phyloP scores from a whole-genome alignment of 1,140 invertebrate genomes.

The Orussus abietinus region DNA sequence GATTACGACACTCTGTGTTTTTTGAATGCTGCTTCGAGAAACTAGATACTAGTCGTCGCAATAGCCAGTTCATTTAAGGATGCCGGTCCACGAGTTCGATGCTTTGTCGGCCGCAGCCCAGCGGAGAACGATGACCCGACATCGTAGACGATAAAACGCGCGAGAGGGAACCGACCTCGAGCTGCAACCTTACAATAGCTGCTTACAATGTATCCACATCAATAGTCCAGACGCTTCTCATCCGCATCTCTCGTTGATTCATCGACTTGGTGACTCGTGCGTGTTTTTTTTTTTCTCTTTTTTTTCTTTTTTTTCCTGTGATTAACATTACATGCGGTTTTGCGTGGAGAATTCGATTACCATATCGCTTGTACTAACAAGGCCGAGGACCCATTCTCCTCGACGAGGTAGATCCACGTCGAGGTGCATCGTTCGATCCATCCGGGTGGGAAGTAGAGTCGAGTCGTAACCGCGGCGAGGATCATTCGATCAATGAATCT shows the following conservation, averaged over 20 bases:
- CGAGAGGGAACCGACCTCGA: slow-evolving; percentile 33
- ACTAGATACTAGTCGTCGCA: slow-evolving; percentile 16
- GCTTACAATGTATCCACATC: slow-evolving; percentile 26
- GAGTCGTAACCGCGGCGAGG: too few relatives aligned
- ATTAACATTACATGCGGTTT: slow-evolving; percentile 27
- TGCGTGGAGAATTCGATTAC: slow-evolving; percentile 30
- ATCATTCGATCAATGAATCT: too few relatives aligned
- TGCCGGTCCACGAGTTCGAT: too few relatives aligned
- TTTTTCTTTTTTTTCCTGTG: slow-evolving; percentile 19
- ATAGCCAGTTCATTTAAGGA: slow-evolving; percentile 7
- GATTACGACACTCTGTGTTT: slow-evolving; percentile 29
- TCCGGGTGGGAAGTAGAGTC: too few relatives aligned
- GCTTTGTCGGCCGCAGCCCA: too few relatives aligned
- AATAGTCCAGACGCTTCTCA: slow-evolving; percentile 26
- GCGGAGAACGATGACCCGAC: too few relatives aligned
- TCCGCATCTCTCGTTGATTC: slow-evolving; percentile 53
- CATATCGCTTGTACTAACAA: slow-evolving; percentile 33
- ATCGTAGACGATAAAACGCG: slow-evolving; percentile 9
- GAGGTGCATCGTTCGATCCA: too few relatives aligned
- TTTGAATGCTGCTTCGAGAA: slow-evolving; percentile 50
- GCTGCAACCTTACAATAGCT: slow-evolving; percentile 50
- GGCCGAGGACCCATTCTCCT: slow-evolving; percentile 5
- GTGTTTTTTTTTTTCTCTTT: slow-evolving; percentile 19
- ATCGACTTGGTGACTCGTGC: slow-evolving; percentile 47
- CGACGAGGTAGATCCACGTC: too few relatives aligned